Evolutionary conservation across 2,113 vertebrate genomes (phyloP).

Genomic region (Eulemur rufifrons): DNA sequence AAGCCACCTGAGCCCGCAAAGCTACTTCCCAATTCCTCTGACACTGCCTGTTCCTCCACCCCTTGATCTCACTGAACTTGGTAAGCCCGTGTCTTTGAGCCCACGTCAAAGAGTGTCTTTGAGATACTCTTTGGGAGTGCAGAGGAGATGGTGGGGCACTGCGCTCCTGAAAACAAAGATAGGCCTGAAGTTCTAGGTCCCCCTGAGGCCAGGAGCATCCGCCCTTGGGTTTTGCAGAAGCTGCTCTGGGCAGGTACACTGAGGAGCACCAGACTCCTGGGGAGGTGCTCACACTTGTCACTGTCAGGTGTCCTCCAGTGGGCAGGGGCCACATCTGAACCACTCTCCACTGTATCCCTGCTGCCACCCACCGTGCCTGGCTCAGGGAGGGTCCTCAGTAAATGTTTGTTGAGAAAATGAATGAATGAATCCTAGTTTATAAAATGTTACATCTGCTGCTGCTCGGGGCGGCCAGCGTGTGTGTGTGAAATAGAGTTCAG

Average conservation of each 20-base stretch:
- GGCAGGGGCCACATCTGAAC: background rate
- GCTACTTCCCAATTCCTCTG: background rate
- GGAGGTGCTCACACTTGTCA: background rate
- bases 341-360: background rate
- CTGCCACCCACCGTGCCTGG: background rate
- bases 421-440: background rate
- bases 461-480: background rate
- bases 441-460: background rate
- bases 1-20: background rate
- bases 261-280: rapidly evolving
- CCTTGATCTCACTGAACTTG: background rate
- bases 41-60: background rate
- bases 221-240: rapidly evolving
- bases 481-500: too few species aligned
- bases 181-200: background rate
- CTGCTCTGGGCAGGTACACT: background rate
- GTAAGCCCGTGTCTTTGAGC: background rate
- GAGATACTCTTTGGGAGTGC: background rate
- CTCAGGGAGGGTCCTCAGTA: background rate
- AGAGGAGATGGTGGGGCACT: rapidly evolving
- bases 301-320: background rate
- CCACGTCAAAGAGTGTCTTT: background rate
- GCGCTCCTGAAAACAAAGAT: background rate
- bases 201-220: background rate
- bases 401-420: background rate